Base-by-base conservation (phyloP, 2,888 invertebrate genomes). In the Galerucella calmariensis region DNA sequence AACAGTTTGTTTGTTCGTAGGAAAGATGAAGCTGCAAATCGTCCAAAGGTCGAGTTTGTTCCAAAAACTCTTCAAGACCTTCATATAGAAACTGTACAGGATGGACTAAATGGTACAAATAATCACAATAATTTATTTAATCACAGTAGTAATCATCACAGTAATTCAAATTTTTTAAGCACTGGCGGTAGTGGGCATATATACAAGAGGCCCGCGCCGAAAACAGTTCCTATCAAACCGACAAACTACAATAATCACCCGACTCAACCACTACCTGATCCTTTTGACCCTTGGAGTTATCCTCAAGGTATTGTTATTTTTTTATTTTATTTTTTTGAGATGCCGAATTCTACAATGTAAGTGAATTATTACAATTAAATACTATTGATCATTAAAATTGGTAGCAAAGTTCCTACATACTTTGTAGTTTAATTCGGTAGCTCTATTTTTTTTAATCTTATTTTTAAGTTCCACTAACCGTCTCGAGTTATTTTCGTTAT, bases 41-140 rank as follows among this genome's bases (percentile, higher is more conserved):
- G 95, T 89, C 97, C 97, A 81, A 95, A 95, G 90, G 85, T 93
- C 88, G 96, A 97, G 89, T 97, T 97, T 88, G 92, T 95, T 84
- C 97, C 97, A 84, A 97, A 97, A 90, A 94, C 96, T 76, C 90
- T 97, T 84, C 91, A 94, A 78, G 97, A 97, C 89, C 91, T 97
- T 79, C 92, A 95, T 88, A 93, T 96, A 88, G 95, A 95, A 87
- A 92, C 91, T 84, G 89, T 92, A 85, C 86, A 88, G 77, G 92
- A 92, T 84, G 89, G 89, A 85, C 86, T 91, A 85, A 94, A 94
- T 88, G 92, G 92, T 91, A 90, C 92, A 89, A 80, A 82, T 75
- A 81, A 82, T 75, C 79, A 79, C 75, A 79, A 76, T 78, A 79
- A 78, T 75, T 69, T 78, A 73, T 67, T 77, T 74, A 81, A 79